Evolutionary conservation across 1,140 invertebrate species (phyloP).

Genomic region (Cylas formicarius): DNA sequence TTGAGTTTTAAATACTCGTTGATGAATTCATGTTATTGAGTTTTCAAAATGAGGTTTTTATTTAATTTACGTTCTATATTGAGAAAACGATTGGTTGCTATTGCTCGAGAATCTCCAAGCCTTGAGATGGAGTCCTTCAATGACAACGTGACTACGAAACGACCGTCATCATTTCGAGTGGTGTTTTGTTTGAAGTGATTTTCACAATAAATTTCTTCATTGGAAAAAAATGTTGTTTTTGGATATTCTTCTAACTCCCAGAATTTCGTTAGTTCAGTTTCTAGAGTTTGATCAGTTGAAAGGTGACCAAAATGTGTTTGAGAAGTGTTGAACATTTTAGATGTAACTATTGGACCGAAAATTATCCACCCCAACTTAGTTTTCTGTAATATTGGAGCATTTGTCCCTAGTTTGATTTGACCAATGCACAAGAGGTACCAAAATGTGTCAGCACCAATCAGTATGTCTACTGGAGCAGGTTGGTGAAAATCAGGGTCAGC

Average conservation of each 20-base stretch:
- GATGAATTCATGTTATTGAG: conserved; percentile 33
- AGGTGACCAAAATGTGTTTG: background rate
- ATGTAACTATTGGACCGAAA: conserved; percentile 13
- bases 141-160: conserved; percentile 36
- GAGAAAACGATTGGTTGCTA: conserved; percentile 33
- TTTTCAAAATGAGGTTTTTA: conserved; percentile 25
- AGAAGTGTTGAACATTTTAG: conserved; percentile 1
- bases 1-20: no score
- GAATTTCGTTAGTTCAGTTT: conserved; percentile 24
- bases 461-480: conserved; percentile 29
- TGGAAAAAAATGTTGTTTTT: conserved; percentile 15
- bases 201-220: conserved; percentile 30
- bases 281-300: conserved; percentile 4
- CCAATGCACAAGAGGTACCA: conserved; percentile 22
- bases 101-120: conserved; percentile 32
- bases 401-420: conserved; percentile 26
- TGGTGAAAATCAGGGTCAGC: no score
- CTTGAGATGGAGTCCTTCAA: conserved; percentile 25
- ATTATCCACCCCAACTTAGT: conserved; percentile 36
- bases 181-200: conserved; percentile 29
- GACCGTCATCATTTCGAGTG: conserved; percentile 20
- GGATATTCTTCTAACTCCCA: conserved; percentile 32
- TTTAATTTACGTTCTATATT: conserved; percentile 30
- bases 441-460: conserved; percentile 30
- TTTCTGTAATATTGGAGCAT: conserved; percentile 33